Evolutionary conservation across 2,113 vertebrate species (phyloP).

Genomic region (Otolemur garnettii): DNA sequence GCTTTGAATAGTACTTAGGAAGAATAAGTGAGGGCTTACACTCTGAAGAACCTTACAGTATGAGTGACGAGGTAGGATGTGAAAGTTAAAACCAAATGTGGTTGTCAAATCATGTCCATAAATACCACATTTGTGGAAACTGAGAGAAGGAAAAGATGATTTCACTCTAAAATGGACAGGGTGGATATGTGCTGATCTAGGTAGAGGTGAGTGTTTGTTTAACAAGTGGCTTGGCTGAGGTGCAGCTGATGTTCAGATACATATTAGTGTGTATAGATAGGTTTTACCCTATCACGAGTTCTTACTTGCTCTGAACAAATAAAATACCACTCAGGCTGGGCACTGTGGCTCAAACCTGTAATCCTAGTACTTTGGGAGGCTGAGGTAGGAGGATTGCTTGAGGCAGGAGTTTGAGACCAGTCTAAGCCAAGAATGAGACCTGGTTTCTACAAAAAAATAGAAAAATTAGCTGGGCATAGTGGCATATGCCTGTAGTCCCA

Average conservation of each 20-base stretch:
- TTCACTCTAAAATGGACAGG: not conserved
- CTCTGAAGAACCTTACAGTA: not conserved
- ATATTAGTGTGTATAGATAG: not conserved
- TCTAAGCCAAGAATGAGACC: no score
- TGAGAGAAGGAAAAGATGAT: not conserved
- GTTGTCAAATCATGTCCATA: not conserved
- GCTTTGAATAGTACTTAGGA: not conserved
- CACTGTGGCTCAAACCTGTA: no score
- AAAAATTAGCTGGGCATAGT: no score
- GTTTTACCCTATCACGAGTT: not conserved
- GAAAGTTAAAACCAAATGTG: conserved; percentile 1
- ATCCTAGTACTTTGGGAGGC: no score
- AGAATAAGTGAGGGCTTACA: not conserved
- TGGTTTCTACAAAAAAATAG: no score
- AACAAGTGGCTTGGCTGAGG: not conserved
- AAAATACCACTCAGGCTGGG: not conserved
- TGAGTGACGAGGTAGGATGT: not conserved
- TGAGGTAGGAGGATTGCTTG: no score
- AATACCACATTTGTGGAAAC: not conserved
- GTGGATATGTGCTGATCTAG: not conserved
- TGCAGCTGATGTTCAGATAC: not conserved
- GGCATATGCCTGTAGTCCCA: no score
- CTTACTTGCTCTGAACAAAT: not conserved
- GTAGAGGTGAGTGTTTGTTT: not conserved
- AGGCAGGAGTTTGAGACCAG: no score